Evolutionary conservation across 2,888 invertebrate species (phyloP), one percentile per base, ranked within the genome.

Genomic region (Chloroclysta siterata): DNA sequence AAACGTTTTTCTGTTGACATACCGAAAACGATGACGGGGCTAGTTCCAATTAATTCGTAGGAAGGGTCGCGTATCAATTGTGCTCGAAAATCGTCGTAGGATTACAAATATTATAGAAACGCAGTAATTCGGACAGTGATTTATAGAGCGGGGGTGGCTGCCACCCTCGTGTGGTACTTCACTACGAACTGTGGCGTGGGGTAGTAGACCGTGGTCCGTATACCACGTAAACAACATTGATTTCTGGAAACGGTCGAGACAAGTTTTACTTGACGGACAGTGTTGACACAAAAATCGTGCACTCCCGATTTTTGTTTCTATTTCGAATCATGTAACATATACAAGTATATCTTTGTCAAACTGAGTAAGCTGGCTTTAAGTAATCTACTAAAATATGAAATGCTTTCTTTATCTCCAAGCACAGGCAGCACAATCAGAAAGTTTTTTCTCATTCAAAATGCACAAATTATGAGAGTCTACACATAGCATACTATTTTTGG

Each of bases 71-170:
- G 81, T 79, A 81, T 80, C 83, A 80, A 84, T 87, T 83, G 85
- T 84, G 77, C 77, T 74, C 72, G 74, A 77, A 76, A 79, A 82
- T 80, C 87, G 84, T 83, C 85, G 86, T 79, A 77, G 84, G 85
- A 85, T 87, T 87, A 87, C 85, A 84, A 87, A 86, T 88, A 85
- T 90, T 89, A 87, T 88, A 90, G 89, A 88, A 90, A 87, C 87
- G 85, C 82, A 81, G 89, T 90, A 90, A 91, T 89, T 90, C 84
- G 89, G 91, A 91, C 92, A 91, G 89, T 92, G 92, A 92, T 93
- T 93, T 93, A 93, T 93, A 90, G 83, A 87, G 83, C 83, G 89
- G 90, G 91, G 92, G 90, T 84, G 87, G 79, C 61, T 71, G 81
- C 89, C 90, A 90, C 91, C 91, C 91, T 87, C 78, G 68, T 48